These are phyloP conservation scores for Misgurnus anguillicaudatus DNA, from an alignment of 2,113 vertebrate species.

Conservation along the genomic window DNA sequence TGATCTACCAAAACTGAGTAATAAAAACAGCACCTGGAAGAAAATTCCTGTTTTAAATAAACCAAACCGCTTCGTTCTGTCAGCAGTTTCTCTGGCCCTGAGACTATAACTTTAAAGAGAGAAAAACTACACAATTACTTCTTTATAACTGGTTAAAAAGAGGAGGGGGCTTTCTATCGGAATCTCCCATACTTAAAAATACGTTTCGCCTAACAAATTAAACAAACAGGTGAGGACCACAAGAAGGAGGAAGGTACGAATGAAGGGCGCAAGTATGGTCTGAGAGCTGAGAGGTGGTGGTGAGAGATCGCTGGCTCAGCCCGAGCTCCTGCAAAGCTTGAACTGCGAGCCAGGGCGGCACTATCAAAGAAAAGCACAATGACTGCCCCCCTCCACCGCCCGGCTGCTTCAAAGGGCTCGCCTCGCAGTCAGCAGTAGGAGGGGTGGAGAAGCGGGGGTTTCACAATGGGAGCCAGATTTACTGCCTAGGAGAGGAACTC, in stretches of 20 bases:
- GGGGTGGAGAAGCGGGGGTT: conserved; percentile 39
- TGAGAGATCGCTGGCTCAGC: conserved; percentile 71
- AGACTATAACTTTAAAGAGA: conserved; percentile 58
- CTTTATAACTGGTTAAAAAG: conserved; percentile 51
- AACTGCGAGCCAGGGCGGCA: conserved; percentile 72
- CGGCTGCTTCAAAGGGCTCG: conserved; percentile 87
- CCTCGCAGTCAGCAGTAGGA: conserved; percentile 71
- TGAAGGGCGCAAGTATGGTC: conserved; percentile 47
- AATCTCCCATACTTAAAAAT: background rate
- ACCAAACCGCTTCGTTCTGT: conserved; percentile 60
- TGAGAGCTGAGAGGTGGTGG: conserved; percentile 86
- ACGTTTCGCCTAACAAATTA: background rate
- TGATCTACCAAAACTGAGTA: conserved; percentile 46
- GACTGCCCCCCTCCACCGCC: conserved; percentile 81
- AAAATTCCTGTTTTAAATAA: conserved; percentile 50
- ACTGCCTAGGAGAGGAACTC: conserved; percentile 51
- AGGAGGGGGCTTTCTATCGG: background rate
- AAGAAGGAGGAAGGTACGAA: background rate
- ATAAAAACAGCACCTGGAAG: conserved; percentile 67
- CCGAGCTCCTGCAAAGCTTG: conserved; percentile 68
- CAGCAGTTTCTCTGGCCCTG: conserved; percentile 61
- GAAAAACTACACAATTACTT: conserved; percentile 36
- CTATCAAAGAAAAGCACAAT: conserved; percentile 86
- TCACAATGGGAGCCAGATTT: conserved; percentile 59
- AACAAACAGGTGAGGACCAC: conserved; percentile 16